These are phyloP conservation scores for Enteromius mattozi DNA, from an alignment of 2,797 vertebrate species.

Conservation along the genomic window DNA sequence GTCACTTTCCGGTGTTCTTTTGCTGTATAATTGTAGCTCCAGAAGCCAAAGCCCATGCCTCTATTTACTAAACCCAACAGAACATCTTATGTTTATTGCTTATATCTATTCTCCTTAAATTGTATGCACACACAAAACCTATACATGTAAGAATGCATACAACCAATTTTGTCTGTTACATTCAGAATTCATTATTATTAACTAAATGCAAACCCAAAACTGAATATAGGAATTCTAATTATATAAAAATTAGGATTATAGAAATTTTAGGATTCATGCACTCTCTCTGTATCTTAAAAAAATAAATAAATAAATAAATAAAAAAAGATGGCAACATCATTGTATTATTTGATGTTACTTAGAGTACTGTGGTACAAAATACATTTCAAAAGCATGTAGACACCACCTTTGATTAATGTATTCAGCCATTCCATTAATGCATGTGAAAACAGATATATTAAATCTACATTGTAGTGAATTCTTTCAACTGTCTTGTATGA, in stretches of 20 bases:
- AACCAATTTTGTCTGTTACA: not conserved
- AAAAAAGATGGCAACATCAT: not conserved
- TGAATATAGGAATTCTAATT: not conserved
- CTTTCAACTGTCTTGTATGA: not conserved
- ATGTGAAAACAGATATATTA: not conserved
- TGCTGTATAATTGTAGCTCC: constrained; percentile 75
- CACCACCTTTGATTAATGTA: not conserved
- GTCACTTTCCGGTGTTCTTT: constrained; percentile 74
- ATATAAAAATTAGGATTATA: not conserved
- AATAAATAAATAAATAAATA: no score
- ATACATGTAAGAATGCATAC: not conserved
- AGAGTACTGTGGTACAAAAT: not conserved
- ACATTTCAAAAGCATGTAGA: no score
- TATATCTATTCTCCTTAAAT: not conserved
- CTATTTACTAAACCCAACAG: constrained; percentile 7
- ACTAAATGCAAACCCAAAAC: not conserved
- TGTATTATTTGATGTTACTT: not conserved
- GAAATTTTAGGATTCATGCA: not conserved
- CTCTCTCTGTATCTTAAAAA: no score
- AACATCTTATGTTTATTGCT: not conserved
- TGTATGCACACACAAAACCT: not conserved
- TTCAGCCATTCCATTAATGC: not conserved
- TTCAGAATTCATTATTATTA: not conserved
- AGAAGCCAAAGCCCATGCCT: constrained; percentile 66
- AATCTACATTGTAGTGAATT: not conserved